These are phyloP conservation scores for Remorina albescens DNA, from an alignment of 2,797 vertebrate species.

Conservation along the genomic window DNA sequence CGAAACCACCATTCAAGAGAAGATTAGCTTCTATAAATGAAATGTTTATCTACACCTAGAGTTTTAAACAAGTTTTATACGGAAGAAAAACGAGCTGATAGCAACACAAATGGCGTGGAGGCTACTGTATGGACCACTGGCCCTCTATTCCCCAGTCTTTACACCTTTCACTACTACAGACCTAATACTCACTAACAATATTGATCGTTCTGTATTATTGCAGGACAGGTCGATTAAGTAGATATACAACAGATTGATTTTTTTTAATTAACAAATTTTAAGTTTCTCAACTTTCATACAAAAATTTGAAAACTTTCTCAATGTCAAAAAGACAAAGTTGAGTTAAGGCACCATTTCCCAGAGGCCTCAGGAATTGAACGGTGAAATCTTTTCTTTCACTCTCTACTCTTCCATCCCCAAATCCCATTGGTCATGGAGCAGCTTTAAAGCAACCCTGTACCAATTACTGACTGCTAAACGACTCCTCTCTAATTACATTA, in stretches of 20 bases:
- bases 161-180: neutral
- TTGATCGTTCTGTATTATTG: neutral
- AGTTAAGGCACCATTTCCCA: slow-evolving; percentile 44
- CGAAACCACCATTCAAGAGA: neutral
- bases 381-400: slow-evolving; percentile 33
- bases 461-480: slow-evolving; percentile 78
- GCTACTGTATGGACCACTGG: neutral
- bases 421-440: slow-evolving; percentile 81
- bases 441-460: slow-evolving; percentile 76
- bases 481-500: slow-evolving; percentile 81
- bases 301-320: slow-evolving; percentile 40
- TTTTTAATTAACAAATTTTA: slow-evolving; percentile 10
- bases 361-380: slow-evolving; percentile 53
- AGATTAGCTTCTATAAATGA: neutral
- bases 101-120: neutral
- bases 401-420: slow-evolving; percentile 66
- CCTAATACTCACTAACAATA: neutral
- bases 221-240: neutral
- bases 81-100: neutral
- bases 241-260: slow-evolving; percentile 13
- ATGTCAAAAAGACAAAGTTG: slow-evolving; percentile 49
- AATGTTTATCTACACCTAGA: neutral
- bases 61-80: neutral
- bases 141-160: neutral
- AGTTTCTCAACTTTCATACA: slow-evolving; percentile 9